Base-by-base conservation (phyloP, 2,113 vertebrate genomes). In the Rhea americana region DNA sequence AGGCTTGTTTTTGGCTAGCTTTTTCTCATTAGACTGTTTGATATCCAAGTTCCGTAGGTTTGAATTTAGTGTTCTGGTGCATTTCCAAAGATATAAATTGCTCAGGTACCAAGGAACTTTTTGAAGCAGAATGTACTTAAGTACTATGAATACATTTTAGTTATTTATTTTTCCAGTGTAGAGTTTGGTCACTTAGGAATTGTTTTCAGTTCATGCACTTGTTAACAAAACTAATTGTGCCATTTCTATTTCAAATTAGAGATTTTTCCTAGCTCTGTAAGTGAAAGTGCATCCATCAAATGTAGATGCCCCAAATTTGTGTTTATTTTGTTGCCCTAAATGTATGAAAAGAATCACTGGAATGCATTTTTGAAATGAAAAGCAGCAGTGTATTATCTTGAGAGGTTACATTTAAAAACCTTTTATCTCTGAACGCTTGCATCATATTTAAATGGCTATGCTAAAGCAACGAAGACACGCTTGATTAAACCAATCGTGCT, bases 401-500 rank as follows among this genome's bases (percentile, higher is more conserved):
- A 93, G 85, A 45, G 47, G 62, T 91, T 94, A 28, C 55, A 15
- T 80, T 91, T 87, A 73, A 85, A 94, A 92, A 16, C 67, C 87
- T 87, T 92, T 92, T 86, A 37, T 94, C 50, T 89, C 78, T 43
- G 47, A 87, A 22, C 59, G 24, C 84, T 92, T 2, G 0, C 37
- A 45, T 86, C 53, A 0, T 88, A 88, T 85, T 83, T 32, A 83
- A 85, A 90, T 91, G 76, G 79, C 4, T 75, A 47, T 86, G 88
- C 88, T 82, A 78, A n/a, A 86, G 89, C 70, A 78, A 55, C 50
- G 76, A 56, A 70, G 92, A 24, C 77, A 37, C 39, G 35, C 39
- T 74, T 90, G 90, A 79, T 95, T 93, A 84, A 92, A 84, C 70
- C n/a, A 71, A 82, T 91, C 3, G 4, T 65, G 90, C 72, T 93